Conservation (phyloP, 2,113 vertebrate species). For the Indicator maculatus region DNA sequence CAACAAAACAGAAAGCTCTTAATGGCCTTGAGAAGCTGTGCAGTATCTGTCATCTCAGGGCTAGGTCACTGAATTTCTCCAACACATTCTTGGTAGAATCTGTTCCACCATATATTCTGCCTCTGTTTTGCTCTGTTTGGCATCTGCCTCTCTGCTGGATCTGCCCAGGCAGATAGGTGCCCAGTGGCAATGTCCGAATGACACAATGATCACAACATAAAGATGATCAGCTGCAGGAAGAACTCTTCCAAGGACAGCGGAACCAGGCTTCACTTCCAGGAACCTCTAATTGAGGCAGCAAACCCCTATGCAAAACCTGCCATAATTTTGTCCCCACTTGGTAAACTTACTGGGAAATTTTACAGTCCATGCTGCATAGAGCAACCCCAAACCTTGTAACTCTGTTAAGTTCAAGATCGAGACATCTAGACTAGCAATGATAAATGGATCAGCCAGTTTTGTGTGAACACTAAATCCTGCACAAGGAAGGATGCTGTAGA, state of each 20-base stretch:
- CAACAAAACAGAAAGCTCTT: not conserved
- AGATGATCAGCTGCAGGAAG: not conserved
- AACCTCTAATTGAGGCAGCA: not conserved
- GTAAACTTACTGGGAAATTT: not conserved
- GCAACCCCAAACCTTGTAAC: not conserved
- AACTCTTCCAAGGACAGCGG: not conserved
- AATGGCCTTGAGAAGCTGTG: not conserved
- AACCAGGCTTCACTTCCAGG: not conserved
- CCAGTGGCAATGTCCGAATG: not conserved
- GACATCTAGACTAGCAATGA: not conserved
- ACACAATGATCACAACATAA: rapidly evolving
- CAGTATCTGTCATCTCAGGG: not conserved
- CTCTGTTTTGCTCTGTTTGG: not conserved
- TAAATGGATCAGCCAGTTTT: not conserved
- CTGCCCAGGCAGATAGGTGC: not conserved
- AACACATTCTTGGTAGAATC: not conserved
- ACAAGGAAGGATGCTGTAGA: not conserved
- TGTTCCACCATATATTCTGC: not conserved
- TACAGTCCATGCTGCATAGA: not conserved
- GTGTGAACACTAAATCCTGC: not conserved
- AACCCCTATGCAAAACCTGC: not conserved
- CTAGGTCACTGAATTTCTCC: not conserved
- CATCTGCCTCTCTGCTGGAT: not conserved
- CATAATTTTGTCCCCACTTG: not conserved
- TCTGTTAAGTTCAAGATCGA: not conserved